Base-by-base conservation (phyloP, 2,113 vertebrate species). In the Mungos mungo region DNA sequence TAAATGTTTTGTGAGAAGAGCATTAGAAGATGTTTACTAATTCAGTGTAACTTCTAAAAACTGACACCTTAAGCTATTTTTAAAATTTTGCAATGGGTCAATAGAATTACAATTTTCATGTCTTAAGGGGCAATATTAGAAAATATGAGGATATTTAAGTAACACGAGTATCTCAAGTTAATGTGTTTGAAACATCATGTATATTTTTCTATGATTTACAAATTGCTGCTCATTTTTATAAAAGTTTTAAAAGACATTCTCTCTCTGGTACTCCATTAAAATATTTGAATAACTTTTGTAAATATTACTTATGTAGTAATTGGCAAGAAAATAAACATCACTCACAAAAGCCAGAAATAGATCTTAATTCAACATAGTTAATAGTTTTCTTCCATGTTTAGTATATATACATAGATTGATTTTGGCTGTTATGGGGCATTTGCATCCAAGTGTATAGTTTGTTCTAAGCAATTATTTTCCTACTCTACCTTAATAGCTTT, bases 321-420 rank as follows among this genome's bases (percentile, higher is more conserved):
- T 95, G 50, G 31, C 80, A 92, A 96, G 54, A 19, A 92, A 96
- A 79, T 89, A 79, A 63, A 81, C 79, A 87, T 60, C 13, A 86
- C 47, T 85, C n/a, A 81, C 45, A 81, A 76, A 80, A 74, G 11
- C 3, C 47, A 93, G 74, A 90, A 92, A 69, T 90, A 89, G 76
- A 94, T 87, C 47, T 93, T 74, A 88, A 65, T 83, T 90, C n/a
- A 84, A 84, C 25, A 74, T 63, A 54, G 25, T 79, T 88, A 85
- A 87, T 68, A 90, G 47, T 13, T 93, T 89, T 83, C 81, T 95
- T 71, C 86, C 3, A 87, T 52, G 80, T 94, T 90, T 63, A 72
- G 14, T 89, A 41, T 47, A 65, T 33, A 72, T 74, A 63, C 33
- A 82, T 35, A 77, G 33, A 79, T 66, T 50, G 21, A 72, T 74